Conservation (phyloP, 2,888 invertebrate genomes). For the Patella depressa region DNA sequence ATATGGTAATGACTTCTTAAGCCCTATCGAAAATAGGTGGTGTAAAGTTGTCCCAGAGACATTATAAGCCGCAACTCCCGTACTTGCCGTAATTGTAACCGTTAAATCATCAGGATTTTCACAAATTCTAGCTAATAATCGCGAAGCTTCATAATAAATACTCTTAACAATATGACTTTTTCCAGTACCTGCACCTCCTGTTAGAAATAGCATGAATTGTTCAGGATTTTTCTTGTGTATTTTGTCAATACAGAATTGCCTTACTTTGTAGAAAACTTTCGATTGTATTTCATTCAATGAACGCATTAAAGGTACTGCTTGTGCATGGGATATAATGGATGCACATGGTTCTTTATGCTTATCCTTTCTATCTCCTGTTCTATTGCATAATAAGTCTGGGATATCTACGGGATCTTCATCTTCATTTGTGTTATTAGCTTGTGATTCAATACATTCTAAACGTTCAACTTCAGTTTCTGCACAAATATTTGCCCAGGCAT, state of each 20-base stretch:
- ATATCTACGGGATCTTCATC: no score
- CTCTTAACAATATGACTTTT: constrained; percentile 18
- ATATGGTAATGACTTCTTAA: constrained; percentile 14
- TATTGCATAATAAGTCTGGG: no score
- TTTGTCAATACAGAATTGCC: constrained; percentile 23
- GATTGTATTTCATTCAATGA: constrained; percentile 23
- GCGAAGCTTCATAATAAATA: constrained; percentile 20
- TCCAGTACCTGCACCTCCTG: neutral
- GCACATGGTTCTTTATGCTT: neutral
- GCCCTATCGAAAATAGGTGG: neutral
- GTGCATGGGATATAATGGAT: neutral
- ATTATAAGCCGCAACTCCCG: neutral
- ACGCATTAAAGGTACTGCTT: neutral
- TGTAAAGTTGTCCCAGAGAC: neutral
- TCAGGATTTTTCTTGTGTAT: neutral
- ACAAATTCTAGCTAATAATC: neutral
- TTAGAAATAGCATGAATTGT: constrained; percentile 21
- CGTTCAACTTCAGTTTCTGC: constrained; percentile 14
- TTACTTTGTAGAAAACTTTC: constrained; percentile 22
- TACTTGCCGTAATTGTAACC: constrained; percentile 7
- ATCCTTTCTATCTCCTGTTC: no score
- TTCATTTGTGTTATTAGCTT: no score
- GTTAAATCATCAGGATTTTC: constrained; percentile 16
- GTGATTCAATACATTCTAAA: neutral
- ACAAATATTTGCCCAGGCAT: constrained; percentile 15